Conservation (phyloP, 2,113 vertebrate species). For the Prionailurus viverrinus region DNA sequence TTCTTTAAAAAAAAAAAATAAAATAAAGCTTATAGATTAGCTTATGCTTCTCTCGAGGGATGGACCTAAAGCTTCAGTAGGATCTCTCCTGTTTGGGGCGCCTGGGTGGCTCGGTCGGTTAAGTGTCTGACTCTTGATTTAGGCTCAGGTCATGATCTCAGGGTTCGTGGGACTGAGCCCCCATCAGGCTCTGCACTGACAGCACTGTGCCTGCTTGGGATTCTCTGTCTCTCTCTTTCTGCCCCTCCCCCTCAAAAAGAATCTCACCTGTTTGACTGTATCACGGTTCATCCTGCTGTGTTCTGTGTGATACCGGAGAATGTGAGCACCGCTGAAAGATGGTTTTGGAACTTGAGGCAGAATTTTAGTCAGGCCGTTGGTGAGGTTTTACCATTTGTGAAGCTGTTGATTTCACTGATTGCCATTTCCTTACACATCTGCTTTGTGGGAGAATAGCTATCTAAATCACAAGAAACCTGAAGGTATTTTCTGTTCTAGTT, state of each 20-base stretch:
- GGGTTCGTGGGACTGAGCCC: no score
- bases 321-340: background rate
- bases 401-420: constrained; percentile 82
- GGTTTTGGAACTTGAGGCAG: constrained; percentile 73
- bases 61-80: background rate
- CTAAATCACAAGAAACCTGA: background rate
- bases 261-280: background rate
- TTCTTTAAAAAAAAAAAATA: no score
- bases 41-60: background rate
- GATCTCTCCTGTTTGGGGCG: background rate
- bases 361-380: constrained; percentile 32
- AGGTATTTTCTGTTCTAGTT: background rate
- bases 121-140: no score
- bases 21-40: background rate
- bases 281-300: background rate
- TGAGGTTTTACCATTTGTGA: constrained; percentile 76
- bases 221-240: no score
- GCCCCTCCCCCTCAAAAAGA: no score
- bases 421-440: constrained; percentile 66
- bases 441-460: constrained; percentile 77
- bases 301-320: background rate
- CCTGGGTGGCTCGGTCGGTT: no score
- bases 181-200: no score
- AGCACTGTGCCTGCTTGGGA: no score
- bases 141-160: no score